Evolutionary conservation across 2,113 vertebrate genomes (phyloP).

Genomic region (Telmatochromis brichardi): DNA sequence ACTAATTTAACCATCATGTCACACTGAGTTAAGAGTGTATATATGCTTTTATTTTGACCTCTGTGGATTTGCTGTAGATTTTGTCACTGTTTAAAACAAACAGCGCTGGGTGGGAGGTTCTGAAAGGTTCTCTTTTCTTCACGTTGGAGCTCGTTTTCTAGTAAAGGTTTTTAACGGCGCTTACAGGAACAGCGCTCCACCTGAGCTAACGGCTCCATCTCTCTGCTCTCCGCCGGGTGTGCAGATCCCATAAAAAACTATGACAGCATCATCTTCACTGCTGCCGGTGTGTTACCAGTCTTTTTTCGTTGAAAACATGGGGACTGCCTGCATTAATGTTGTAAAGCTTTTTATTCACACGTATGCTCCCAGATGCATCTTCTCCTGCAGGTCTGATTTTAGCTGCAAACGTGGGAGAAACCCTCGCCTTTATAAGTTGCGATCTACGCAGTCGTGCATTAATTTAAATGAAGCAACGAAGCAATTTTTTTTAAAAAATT

Average conservation of each 20-base stretch:
- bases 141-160: rapidly evolving
- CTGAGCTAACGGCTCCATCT: background rate
- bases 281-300: background rate
- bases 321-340: background rate
- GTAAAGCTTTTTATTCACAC: background rate
- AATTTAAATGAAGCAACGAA: background rate
- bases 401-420: background rate
- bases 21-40: background rate
- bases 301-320: background rate
- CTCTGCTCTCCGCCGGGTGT: background rate
- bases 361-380: background rate
- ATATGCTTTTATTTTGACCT: background rate
- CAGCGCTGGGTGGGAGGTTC: background rate
- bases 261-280: background rate
- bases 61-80: background rate
- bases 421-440: background rate
- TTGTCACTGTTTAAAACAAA: background rate
- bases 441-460: background rate
- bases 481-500: rapidly evolving
- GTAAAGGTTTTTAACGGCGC: background rate
- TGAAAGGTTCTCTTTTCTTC: background rate
- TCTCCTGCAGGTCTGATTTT: background rate
- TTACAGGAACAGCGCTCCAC: background rate
- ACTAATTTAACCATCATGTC: background rate
- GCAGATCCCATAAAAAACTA: background rate